phyloP scores from a whole-genome alignment of 2,888 invertebrate genomes.

The Aphodius granarius region DNA sequence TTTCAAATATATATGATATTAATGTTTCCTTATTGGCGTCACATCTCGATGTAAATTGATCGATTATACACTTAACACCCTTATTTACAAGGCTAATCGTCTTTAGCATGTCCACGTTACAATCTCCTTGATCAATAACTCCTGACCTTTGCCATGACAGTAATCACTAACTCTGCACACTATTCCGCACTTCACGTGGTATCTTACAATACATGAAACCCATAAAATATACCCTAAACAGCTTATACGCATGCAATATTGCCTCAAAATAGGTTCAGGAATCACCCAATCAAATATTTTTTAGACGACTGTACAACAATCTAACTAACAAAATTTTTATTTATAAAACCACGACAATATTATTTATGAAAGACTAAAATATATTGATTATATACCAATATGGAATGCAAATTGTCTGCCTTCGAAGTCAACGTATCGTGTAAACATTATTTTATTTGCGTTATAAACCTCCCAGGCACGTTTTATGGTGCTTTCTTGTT shows the following conservation, averaged over 20 bases:
- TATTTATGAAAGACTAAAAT: background rate
- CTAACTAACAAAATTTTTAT: too few relatives aligned
- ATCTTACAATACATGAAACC: background rate
- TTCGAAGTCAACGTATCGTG: background rate
- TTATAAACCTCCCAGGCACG: background rate
- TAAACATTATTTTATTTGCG: background rate
- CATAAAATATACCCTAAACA: background rate
- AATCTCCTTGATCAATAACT: background rate
- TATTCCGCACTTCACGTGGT: background rate
- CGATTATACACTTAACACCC: background rate
- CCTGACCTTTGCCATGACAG: background rate
- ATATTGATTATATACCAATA: background rate
- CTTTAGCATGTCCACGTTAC: background rate
- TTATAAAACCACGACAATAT: background rate
- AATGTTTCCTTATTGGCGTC: background rate
- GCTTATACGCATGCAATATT: background rate
- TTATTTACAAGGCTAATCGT: background rate
- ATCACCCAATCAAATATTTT: background rate
- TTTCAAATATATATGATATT: background rate
- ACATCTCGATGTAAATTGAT: background rate
- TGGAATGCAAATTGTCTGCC: background rate
- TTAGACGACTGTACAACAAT: too few relatives aligned
- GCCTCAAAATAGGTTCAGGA: too few relatives aligned
- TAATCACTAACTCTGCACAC: background rate
- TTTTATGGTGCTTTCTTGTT: background rate